Conservation (phyloP, 2,888 invertebrate species). For the Tribolium freemani region DNA sequence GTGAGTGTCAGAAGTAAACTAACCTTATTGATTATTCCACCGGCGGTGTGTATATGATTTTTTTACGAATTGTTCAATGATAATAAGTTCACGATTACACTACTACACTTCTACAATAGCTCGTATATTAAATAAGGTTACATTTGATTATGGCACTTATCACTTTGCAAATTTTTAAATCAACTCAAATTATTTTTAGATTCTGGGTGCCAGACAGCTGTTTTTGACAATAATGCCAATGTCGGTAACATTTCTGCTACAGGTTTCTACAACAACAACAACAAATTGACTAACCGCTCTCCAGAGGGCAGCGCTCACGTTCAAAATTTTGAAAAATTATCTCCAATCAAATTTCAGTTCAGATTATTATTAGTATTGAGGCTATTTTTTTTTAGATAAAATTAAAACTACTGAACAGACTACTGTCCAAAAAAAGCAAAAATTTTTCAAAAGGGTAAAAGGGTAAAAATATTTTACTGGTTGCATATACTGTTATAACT, state of each 20-base stretch:
- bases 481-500: no score
- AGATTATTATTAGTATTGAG: no score
- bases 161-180: slow-evolving; percentile 11
- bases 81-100: not conserved
- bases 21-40: slow-evolving; percentile 28
- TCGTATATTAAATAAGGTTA: not conserved
- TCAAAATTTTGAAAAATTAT: no score
- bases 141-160: slow-evolving; percentile 21
- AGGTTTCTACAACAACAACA: not conserved
- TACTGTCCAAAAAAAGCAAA: no score
- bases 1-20: slow-evolving; percentile 5
- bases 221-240: slow-evolving; percentile 20
- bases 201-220: slow-evolving; percentile 5
- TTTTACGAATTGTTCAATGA: slow-evolving; percentile 7
- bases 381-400: no score
- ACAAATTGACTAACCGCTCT: no score
- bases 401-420: no score
- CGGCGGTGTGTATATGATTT: slow-evolving; percentile 15
- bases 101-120: not conserved
- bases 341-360: no score
- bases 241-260: not conserved
- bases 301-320: no score
- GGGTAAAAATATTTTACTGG: no score
- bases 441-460: no score
- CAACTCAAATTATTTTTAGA: slow-evolving; percentile 9